Evolutionary conservation across 2,113 vertebrate species (phyloP), one percentile per base, ranked within the genome.

Genomic region (Thomomys bottae): DNA sequence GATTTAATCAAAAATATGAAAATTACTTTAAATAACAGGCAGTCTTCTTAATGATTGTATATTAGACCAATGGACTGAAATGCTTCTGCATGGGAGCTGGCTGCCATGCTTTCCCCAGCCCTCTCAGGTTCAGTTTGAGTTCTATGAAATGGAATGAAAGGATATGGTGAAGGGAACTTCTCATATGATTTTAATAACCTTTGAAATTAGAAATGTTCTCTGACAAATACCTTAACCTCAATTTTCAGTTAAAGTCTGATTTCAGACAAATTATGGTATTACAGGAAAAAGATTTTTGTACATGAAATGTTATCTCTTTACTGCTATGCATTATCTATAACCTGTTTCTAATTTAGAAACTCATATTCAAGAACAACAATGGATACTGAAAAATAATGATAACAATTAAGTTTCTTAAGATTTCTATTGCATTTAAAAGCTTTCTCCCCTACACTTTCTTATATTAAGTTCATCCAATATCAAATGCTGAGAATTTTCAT

Each of bases 181-280:
- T 92, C 54, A 94, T 71, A 21, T 89, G 78, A 88, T 91, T 87
- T 95, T 94, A 94, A 95, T 88, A 93, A 93, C 54, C 85, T 96
- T 87, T 85, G 68, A 95, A 94, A 91, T 93, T 93, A 85, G 88
- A 93, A 94, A 95, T 95, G 86, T 93, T 92, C 92, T 93, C 75
- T 94, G 59, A 84, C 73, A 85, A 93, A 93, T 40, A 90, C 64
- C 71, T 92, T 90, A 94, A 73, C 30, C 32, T 90, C 45, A 88
- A 40, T 96, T 93, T 94, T 92, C 86, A 61, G 5, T 38, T 77
- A n/a, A 89, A 81, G 49, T 82, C 72, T 36, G 73, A 83, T 93
- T 94, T 84, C 59, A 85, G 28, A 68, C 21, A 67, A 84, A 45
- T 77, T 59, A n/a, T n/a, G 17, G 11, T 66, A 75, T 83, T 92